Evolutionary conservation across 1,140 invertebrate genomes (phyloP).

Genomic region (Leptoteleia sp.): DNA sequence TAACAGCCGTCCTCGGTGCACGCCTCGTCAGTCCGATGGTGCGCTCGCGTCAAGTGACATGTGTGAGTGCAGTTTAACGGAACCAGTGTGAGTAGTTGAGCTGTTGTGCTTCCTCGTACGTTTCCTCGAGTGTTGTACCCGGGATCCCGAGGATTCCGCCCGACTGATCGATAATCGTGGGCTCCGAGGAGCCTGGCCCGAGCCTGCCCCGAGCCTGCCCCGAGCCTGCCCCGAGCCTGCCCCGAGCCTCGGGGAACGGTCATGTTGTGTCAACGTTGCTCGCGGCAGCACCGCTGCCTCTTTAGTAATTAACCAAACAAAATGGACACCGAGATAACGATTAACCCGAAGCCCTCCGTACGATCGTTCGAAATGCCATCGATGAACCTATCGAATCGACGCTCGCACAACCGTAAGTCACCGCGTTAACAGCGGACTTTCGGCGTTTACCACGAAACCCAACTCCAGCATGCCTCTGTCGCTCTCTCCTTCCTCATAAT

Average conservation of each 20-base stretch:
- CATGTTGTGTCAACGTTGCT: constrained; percentile 80
- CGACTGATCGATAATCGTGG: constrained; percentile 50
- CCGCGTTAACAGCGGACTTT: background rate
- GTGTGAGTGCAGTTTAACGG: constrained; percentile 47
- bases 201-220: no score
- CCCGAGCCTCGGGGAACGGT: constrained; percentile 66
- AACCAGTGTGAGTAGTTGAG: constrained; percentile 27
- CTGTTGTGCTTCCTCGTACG: constrained; percentile 7
- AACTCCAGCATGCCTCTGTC: no score
- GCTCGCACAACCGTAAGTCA: constrained; percentile 71
- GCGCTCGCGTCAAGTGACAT: constrained; percentile 53
- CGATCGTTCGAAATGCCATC: constrained; percentile 71
- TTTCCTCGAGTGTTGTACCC: constrained; percentile 8
- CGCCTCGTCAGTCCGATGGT: constrained; percentile 22
- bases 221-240: no score
- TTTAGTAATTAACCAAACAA: constrained; percentile 81
- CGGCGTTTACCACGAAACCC: no score
- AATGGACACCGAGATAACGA: constrained; percentile 81
- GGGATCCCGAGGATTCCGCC: constrained; percentile 24
- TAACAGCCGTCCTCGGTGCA: constrained; percentile 15
- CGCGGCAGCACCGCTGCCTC: constrained; percentile 79
- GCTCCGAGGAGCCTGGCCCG: no score
- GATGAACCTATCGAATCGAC: constrained; percentile 66
- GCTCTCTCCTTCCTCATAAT: no score
- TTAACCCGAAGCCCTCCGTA: constrained; percentile 72